phyloP scores from a whole-genome alignment of 2,797 vertebrate species.

The Nannoperca obscura region DNA sequence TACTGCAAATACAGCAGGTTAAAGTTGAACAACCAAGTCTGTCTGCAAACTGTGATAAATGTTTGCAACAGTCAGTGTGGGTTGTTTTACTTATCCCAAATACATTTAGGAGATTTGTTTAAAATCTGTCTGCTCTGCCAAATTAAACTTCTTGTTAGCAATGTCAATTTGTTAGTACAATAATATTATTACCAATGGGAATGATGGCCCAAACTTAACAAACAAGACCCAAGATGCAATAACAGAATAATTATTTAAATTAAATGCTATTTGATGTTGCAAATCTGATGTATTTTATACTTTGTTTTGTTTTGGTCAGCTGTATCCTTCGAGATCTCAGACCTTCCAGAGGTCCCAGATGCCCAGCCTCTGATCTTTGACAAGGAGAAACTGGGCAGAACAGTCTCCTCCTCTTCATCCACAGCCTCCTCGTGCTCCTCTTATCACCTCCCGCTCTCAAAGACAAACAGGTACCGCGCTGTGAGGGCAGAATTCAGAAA shows the following conservation, averaged over 20 bases:
- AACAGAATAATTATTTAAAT: background rate
- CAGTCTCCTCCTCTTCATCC: constrained; percentile 65
- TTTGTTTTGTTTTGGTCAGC: constrained; percentile 60
- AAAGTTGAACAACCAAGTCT: constrained; percentile 8
- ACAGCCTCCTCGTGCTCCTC: constrained; percentile 63
- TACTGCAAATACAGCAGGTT: background rate
- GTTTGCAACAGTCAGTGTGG: background rate
- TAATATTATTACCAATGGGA: background rate
- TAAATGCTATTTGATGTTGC: background rate
- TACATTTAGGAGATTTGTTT: background rate
- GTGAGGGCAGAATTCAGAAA: background rate
- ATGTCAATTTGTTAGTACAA: background rate
- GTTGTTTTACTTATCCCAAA: background rate
- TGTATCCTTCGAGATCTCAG: constrained; percentile 81
- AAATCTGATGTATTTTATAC: background rate
- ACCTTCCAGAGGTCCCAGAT: constrained; percentile 53
- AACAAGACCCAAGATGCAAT: background rate
- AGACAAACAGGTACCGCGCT: constrained; percentile 76
- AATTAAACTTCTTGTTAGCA: background rate
- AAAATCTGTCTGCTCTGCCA: background rate
- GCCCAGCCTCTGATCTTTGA: constrained; percentile 38
- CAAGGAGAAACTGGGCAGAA: constrained; percentile 58
- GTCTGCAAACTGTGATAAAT: constrained; percentile 28
- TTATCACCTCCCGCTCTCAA: constrained; percentile 65
- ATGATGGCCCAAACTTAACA: background rate